Evolutionary conservation across 1,140 invertebrate genomes (phyloP), one percentile per base, ranked within the genome.

Genomic region (Diorhabda sublineata): DNA sequence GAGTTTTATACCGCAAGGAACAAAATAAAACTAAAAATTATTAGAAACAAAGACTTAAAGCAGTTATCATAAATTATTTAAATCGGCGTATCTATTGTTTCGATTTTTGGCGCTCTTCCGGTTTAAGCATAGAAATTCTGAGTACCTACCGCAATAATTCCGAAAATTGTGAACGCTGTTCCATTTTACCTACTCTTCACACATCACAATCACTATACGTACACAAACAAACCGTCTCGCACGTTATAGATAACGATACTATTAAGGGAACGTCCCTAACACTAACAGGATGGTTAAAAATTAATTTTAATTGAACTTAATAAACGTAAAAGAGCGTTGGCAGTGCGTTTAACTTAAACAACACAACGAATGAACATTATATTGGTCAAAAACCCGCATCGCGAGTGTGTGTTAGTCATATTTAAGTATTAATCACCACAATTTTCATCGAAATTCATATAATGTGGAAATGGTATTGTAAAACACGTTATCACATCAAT

Each of bases 221-320:
- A 52, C 47, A 52, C 47, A 8, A 26, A 71, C 44, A 47, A 69
- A 64, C 43, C 58, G 58, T 65, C 45, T 44, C 58, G 62, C 60
- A 45, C 44, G 7, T 64, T 61, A 69, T 42, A 47, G 45, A 42
- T 68, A 59, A 65, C 47, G 58, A 68, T 56, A 61, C 61, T 26
- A 26, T 26, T 26, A 45, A 70, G 75, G 73, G 70, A 71, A 67
- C 67, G 66, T 72, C 73, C 75, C 71, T 70, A 64, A 52, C 45
- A 66, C 64, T 62, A 61, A 56, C 77, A 76, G 77, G 77, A 78
- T 78, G 75, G 77, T 77, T 77, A 75, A 77, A 78, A 78, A 78
- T 78, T 78, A 77, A 75, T 72, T 74, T 73, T 74, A 78, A 78
- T 78, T 78, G 73, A 72, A 68, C 67, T 65, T 71, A 78, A 71